These are phyloP conservation scores for Coptodon rendalli DNA, from an alignment of 2,113 vertebrate species.

Conservation along the genomic window DNA sequence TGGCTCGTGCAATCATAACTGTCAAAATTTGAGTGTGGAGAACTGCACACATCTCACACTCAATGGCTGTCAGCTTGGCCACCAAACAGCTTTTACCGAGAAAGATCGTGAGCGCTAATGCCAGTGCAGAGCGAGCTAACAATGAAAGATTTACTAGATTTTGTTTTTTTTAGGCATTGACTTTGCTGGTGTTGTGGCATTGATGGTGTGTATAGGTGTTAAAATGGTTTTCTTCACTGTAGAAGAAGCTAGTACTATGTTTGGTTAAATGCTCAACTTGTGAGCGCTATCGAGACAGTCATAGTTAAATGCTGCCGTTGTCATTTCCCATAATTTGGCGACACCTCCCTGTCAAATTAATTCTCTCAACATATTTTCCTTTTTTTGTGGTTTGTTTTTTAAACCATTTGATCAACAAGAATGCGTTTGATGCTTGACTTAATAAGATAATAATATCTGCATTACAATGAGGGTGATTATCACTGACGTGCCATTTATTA, in stretches of 20 bases:
- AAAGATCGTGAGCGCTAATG: neutral
- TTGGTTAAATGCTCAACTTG: neutral
- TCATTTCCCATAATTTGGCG: neutral
- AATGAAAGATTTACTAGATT: neutral
- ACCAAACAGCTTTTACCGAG: neutral
- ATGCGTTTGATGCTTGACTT: neutral
- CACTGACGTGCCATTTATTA: neutral
- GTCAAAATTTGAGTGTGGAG: neutral
- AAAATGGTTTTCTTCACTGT: neutral
- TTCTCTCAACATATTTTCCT: neutral
- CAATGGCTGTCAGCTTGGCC: neutral
- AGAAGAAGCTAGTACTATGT: neutral
- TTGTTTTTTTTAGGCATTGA: neutral
- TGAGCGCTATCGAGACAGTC: neutral
- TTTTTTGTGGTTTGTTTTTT: neutral
- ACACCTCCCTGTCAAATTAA: neutral
- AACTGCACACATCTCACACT: neutral
- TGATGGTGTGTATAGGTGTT: neutral
- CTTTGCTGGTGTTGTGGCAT: neutral
- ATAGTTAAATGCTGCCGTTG: neutral
- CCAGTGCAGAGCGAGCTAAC: neutral
- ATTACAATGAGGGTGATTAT: neutral
- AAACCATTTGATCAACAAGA: neutral
- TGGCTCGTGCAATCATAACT: neutral
- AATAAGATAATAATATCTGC: neutral